Evolutionary conservation across 2,113 vertebrate genomes (phyloP).

Genomic region (Arvicanthis niloticus): DNA sequence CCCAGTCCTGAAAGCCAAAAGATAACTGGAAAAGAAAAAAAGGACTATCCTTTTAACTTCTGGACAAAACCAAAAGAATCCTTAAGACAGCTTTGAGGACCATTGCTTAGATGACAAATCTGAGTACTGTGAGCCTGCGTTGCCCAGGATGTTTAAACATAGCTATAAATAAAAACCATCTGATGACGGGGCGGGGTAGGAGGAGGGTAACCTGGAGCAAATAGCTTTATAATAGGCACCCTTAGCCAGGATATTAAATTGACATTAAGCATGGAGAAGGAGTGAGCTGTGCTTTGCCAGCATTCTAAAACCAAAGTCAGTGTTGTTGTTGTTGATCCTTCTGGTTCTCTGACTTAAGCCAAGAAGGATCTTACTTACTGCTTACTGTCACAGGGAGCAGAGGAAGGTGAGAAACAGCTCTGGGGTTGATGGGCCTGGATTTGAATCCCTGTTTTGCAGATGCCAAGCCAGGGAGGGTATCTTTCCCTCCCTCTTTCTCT

Average conservation of each 20-base stretch:
- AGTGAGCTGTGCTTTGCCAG: conserved; percentile 41
- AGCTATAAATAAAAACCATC: conserved; percentile 78
- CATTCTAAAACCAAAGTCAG: conserved; percentile 37
- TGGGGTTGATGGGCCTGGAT: neutral
- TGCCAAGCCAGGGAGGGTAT: neutral
- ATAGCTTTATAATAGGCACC: conserved; percentile 56
- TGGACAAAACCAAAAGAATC: conserved; percentile 15
- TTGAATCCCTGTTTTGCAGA: conserved; percentile 55
- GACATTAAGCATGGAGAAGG: conserved; percentile 60
- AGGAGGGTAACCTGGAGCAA: conserved; percentile 67
- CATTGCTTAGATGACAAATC: conserved; percentile 62
- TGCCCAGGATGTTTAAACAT: conserved; percentile 61
- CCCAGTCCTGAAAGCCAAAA: neutral
- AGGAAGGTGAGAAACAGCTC: neutral
- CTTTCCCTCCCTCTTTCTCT: neutral
- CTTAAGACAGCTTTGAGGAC: conserved; percentile 56
- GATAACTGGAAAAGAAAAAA: conserved; percentile 23
- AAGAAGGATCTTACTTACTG: neutral
- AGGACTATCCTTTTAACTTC: conserved; percentile 56
- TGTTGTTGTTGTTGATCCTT: conserved; percentile 48
- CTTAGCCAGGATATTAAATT: conserved; percentile 59
- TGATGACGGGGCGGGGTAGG: conserved; percentile 40
- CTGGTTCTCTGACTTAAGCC: conserved; percentile 1
- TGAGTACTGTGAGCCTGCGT: neutral
- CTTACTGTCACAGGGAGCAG: neutral